phyloP scores from a whole-genome alignment of 2,113 vertebrate species.

The Zosterops borbonicus region DNA sequence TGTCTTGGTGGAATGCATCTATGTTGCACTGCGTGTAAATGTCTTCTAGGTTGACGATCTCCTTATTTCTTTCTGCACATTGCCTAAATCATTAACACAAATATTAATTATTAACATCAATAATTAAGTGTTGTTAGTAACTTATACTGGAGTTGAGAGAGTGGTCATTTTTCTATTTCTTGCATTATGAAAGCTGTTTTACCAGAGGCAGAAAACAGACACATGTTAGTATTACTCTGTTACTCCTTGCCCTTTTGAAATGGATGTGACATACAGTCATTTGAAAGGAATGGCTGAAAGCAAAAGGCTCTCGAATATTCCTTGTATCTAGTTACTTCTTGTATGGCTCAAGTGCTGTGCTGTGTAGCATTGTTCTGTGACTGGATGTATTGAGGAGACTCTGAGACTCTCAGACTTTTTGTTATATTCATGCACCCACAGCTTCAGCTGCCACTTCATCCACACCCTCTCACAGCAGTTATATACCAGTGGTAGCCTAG shows the following conservation, averaged over 20 bases:
- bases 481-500: neutral
- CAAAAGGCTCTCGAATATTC: neutral
- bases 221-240: neutral
- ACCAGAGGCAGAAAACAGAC: neutral
- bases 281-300: constrained; percentile 1
- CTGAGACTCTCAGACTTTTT: neutral
- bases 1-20: neutral
- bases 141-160: neutral
- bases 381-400: neutral
- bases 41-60: neutral
- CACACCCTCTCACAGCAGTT: neutral
- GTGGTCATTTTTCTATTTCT: neutral
- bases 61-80: neutral
- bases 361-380: neutral
- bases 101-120: too few species aligned
- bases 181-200: neutral
- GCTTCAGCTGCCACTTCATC: neutral
- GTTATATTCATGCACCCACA: neutral
- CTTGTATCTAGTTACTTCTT: neutral
- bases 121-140: neutral
- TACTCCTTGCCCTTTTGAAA: neutral
- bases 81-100: neutral
- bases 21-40: neutral
- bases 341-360: neutral
- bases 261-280: neutral